Conservation (phyloP, 2,113 vertebrate genomes). For the Chaetura pelagica region DNA sequence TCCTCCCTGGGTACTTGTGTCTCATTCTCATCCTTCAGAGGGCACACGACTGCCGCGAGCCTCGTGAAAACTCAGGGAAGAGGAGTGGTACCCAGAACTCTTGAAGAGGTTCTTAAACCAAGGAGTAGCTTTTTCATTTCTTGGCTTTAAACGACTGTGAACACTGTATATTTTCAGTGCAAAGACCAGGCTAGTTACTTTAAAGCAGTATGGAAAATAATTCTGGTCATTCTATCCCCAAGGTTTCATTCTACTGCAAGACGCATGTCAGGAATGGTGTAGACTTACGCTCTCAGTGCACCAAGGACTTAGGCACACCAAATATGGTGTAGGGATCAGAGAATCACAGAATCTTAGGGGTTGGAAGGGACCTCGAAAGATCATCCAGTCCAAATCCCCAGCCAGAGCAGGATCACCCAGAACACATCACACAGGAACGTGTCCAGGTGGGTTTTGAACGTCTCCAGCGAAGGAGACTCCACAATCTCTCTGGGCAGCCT, state of each 20-base stretch:
- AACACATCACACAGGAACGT: too few relatives aligned
- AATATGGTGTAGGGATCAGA: neutral
- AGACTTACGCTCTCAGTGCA: neutral
- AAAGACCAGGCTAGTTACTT: neutral
- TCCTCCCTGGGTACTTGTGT: neutral
- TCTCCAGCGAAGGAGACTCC: too few relatives aligned
- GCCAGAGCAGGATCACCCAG: too few relatives aligned
- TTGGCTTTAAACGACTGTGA: neutral
- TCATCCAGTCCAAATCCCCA: too few relatives aligned
- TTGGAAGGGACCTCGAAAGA: too few relatives aligned
- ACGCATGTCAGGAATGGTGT: neutral
- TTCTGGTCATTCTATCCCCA: neutral
- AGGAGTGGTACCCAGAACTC: neutral
- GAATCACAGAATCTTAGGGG: too few relatives aligned
- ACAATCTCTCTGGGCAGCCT: neutral
- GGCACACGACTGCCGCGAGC: neutral
- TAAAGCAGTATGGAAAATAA: neutral
- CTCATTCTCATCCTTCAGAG: neutral
- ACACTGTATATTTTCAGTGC: rapidly evolving
- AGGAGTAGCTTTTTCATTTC: neutral
- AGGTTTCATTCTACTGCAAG: neutral
- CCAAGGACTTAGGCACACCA: neutral
- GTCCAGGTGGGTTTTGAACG: too few relatives aligned
- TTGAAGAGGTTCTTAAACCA: neutral
- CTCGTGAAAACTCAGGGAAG: neutral